These are phyloP conservation scores for Papilio xuthus DNA, from an alignment of 1,140 invertebrate genomes.

Conservation along the genomic window DNA sequence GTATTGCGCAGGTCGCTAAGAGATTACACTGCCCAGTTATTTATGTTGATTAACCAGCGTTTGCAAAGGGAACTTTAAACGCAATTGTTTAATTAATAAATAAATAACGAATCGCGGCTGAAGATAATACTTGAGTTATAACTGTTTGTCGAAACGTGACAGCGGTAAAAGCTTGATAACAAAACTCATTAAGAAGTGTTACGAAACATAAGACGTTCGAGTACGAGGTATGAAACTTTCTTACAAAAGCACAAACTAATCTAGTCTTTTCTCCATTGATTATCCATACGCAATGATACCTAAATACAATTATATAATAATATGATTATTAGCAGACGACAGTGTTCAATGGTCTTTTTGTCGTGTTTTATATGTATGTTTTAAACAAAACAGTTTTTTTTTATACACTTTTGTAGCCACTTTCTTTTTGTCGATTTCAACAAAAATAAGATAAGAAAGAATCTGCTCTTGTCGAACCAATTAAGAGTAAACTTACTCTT, in stretches of 20 bases:
- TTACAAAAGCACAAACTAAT: neutral
- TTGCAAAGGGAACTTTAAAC: constrained; percentile 36
- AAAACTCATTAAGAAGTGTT: constrained; percentile 31
- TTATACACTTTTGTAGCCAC: neutral
- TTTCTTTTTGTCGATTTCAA: neutral
- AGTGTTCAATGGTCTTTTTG: no score
- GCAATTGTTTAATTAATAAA: constrained; percentile 40
- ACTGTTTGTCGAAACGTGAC: constrained; percentile 30
- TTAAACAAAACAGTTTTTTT: neutral
- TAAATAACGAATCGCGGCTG: constrained; percentile 37
- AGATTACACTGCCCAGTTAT: constrained; percentile 53
- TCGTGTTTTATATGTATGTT: neutral
- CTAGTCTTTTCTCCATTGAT: no score
- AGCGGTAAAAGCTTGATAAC: constrained; percentile 36
- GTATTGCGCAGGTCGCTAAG: constrained; percentile 51
- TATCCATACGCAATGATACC: no score
- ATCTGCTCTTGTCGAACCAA: neutral
- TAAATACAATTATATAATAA: no score
- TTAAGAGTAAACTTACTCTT: constrained; percentile 35
- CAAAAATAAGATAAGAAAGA: neutral
- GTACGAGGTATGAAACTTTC: neutral
- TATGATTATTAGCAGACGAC: no score
- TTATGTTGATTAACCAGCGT: constrained; percentile 50
- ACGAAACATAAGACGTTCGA: constrained; percentile 12
- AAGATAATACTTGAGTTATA: constrained; percentile 38